These are phyloP conservation scores for Nannobrachium achirus DNA, from an alignment of 2,113 vertebrate genomes.

Conservation along the genomic window DNA sequence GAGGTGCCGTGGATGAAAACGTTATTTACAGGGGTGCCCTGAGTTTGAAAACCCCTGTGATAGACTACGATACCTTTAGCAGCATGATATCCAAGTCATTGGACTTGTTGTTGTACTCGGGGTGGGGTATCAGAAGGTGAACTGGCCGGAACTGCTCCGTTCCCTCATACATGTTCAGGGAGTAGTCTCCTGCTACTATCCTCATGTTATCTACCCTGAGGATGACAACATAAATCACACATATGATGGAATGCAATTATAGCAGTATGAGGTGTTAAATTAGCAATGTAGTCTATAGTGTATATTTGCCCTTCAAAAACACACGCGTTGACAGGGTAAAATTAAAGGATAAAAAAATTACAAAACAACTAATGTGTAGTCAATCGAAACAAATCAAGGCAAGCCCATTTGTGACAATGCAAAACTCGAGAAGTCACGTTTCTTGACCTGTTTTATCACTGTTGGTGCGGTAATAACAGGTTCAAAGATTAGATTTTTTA, in stretches of 20 bases:
- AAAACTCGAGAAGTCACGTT: too few species aligned
- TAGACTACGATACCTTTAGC: slow-evolving; percentile 76
- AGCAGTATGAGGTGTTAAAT: not conserved
- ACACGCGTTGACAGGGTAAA: too few species aligned
- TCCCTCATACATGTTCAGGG: slow-evolving; percentile 79
- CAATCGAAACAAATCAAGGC: not conserved
- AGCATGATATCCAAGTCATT: slow-evolving; percentile 84
- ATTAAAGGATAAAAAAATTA: too few species aligned
- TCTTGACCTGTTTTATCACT: too few species aligned
- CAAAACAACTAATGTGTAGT: too few species aligned
- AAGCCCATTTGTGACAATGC: not conserved
- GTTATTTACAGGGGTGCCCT: too few species aligned
- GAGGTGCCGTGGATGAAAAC: too few species aligned
- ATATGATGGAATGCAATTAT: not conserved
- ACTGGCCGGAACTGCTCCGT: slow-evolving; percentile 81
- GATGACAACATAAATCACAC: not conserved
- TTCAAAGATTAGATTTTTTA: too few species aligned
- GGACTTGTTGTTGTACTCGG: slow-evolving; percentile 67
- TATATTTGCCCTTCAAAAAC: too few species aligned
- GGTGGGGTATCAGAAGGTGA: slow-evolving; percentile 77
- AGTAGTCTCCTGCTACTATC: slow-evolving; percentile 82
- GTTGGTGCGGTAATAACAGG: too few species aligned
- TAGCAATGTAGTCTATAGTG: not conserved
- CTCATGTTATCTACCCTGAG: slow-evolving; percentile 71
- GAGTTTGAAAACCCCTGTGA: too few species aligned